Conservation (phyloP, 2,888 invertebrate genomes). For the Ferrisia virgata region DNA sequence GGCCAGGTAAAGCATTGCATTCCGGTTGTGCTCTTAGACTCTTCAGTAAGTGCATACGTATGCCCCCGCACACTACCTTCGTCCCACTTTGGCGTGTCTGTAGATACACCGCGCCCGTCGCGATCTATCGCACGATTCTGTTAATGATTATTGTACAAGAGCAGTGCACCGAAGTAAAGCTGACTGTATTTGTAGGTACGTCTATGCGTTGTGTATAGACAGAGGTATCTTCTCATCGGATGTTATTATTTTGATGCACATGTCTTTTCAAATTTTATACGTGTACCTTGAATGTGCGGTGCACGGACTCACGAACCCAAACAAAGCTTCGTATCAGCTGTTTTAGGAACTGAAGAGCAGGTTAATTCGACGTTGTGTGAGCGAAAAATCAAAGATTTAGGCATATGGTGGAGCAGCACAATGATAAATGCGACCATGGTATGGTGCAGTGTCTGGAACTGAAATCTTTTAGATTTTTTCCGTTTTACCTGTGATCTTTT, state of each 20-base stretch:
- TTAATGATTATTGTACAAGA: conserved; percentile 1
- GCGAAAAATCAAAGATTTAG: background rate
- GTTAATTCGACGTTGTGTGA: background rate
- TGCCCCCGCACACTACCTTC: background rate
- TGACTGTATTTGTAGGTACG: background rate
- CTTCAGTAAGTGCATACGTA: too few relatives aligned
- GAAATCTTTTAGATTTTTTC: background rate
- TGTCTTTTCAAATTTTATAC: background rate
- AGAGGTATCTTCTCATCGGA: background rate
- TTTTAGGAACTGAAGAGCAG: background rate
- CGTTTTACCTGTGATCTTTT: background rate
- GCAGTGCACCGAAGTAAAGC: background rate
- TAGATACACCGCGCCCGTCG: background rate
- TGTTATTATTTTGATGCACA: background rate
- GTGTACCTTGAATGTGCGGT: background rate
- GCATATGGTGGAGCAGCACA: background rate
- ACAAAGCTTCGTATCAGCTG: background rate
- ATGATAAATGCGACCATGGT: too few relatives aligned
- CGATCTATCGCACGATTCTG: background rate
- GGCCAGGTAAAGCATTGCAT: conserved; percentile 4
- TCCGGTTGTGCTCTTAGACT: background rate
- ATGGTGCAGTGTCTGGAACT: background rate
- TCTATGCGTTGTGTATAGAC: too few relatives aligned
- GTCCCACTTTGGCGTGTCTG: background rate
- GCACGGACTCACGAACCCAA: background rate